Conservation (phyloP, 2,888 invertebrate species). For the Sminthurinus aureus region DNA sequence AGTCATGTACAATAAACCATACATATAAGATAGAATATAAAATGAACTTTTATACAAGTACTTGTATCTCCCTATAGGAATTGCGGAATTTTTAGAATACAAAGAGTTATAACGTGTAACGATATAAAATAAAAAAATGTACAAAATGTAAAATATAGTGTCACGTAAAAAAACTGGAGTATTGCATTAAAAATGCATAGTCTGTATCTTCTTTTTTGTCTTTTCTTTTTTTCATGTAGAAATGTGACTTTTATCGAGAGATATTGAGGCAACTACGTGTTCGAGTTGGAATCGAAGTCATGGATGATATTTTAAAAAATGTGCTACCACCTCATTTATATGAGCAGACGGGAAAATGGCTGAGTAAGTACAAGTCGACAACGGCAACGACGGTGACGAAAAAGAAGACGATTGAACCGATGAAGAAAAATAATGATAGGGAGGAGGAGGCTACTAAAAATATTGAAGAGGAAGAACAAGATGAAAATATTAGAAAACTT, state of each 20-base stretch:
- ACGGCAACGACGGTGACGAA: not conserved
- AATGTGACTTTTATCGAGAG: slow-evolving; percentile 33
- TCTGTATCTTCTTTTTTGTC: not conserved
- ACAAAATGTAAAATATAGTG: not conserved
- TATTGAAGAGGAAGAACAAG: not conserved
- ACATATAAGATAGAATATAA: not conserved
- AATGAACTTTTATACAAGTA: not conserved
- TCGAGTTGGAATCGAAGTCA: slow-evolving; percentile 4
- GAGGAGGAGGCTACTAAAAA: not conserved
- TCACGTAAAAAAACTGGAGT: not conserved
- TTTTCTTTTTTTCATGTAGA: slow-evolving; percentile 7
- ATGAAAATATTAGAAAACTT: not conserved
- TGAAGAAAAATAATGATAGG: not conserved
- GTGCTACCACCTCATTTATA: slow-evolving; percentile 8
- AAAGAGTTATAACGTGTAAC: too few species aligned
- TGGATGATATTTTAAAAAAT: slow-evolving; percentile 29
- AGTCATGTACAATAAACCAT: not conserved
- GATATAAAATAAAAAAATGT: too few species aligned
- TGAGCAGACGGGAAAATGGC: slow-evolving; percentile 24
- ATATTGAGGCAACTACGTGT: slow-evolving; percentile 25
- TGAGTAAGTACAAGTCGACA: slow-evolving; percentile 23
- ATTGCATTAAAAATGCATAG: not conserved
- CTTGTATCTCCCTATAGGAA: not conserved
- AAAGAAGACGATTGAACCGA: not conserved
- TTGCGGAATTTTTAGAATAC: not conserved